phyloP scores from a whole-genome alignment of 2,888 invertebrate genomes.

The Crossocerus cetratus region DNA sequence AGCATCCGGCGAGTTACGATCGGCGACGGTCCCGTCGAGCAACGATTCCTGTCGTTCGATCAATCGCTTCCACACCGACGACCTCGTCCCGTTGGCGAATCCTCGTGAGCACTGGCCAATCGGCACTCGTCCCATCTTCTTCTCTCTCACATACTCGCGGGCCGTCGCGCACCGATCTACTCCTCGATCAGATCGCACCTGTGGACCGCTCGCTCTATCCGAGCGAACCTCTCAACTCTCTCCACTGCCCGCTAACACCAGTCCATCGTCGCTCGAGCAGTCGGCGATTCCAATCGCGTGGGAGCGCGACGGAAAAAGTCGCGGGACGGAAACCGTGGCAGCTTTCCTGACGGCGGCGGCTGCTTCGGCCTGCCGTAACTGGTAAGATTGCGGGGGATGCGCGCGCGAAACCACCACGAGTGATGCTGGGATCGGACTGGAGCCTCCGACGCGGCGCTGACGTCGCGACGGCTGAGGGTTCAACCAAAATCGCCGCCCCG shows the following conservation, averaged over 20 bases:
- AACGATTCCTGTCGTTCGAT: neutral
- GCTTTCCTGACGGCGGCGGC: conserved; percentile 44
- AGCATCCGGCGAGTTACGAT: no score
- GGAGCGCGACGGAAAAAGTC: conserved; percentile 5
- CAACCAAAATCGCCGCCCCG: conserved; percentile 60
- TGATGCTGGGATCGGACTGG: conserved; percentile 74
- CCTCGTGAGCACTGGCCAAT: no score
- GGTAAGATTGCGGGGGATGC: conserved; percentile 51
- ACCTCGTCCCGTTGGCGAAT: neutral
- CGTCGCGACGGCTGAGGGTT: conserved; percentile 66
- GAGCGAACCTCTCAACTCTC: no score
- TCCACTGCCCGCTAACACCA: no score
- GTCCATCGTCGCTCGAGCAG: no score
- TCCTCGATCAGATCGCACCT: no score
- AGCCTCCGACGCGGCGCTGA: conserved; percentile 71
- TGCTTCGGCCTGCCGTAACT: conserved; percentile 16
- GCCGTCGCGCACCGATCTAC: no score
- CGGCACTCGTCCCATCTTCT: conserved; percentile 17
- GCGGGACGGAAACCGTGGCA: conserved; percentile 53
- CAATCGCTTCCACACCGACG: neutral
- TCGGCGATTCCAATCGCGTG: neutral
- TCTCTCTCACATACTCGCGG: conserved; percentile 6
- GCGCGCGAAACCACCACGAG: conserved; percentile 72
- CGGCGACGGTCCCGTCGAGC: no score
- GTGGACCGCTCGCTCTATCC: no score